phyloP scores from a whole-genome alignment of 2,113 vertebrate species.

The Lycocorax pyrrhopterus region DNA sequence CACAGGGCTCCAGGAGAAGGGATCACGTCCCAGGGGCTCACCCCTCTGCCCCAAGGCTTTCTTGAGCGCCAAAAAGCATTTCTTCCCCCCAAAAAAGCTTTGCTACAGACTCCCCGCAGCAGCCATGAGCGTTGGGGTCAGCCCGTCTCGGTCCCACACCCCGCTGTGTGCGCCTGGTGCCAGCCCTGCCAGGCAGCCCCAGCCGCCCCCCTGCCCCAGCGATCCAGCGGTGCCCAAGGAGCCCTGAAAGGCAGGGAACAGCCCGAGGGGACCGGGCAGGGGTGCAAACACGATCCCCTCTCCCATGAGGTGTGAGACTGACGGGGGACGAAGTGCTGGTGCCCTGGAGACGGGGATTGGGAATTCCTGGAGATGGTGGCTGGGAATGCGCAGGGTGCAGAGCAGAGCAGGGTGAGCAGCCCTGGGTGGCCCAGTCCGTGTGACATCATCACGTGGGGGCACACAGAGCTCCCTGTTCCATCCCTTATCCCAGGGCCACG shows the following conservation, averaged over 20 bases:
- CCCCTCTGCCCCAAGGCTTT: neutral
- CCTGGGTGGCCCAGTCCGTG: neutral
- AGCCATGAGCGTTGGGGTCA: accelerated
- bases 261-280: neutral
- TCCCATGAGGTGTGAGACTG: neutral
- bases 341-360: too few species aligned
- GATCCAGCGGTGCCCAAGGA: neutral
- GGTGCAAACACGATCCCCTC: too few species aligned
- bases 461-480: accelerated
- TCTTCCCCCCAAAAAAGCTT: neutral
- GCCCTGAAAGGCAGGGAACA: neutral
- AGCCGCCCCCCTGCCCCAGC: neutral
- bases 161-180: accelerated
- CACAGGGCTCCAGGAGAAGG: neutral
- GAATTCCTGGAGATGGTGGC: neutral
- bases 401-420: neutral
- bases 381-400: neutral
- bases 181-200: neutral
- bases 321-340: neutral
- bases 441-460: neutral
- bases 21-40: neutral
- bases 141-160: too few species aligned
- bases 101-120: neutral
- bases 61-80: neutral
- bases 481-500: too few species aligned